Evolutionary conservation across 2,113 vertebrate species (phyloP).

Genomic region (Pionites leucogaster): DNA sequence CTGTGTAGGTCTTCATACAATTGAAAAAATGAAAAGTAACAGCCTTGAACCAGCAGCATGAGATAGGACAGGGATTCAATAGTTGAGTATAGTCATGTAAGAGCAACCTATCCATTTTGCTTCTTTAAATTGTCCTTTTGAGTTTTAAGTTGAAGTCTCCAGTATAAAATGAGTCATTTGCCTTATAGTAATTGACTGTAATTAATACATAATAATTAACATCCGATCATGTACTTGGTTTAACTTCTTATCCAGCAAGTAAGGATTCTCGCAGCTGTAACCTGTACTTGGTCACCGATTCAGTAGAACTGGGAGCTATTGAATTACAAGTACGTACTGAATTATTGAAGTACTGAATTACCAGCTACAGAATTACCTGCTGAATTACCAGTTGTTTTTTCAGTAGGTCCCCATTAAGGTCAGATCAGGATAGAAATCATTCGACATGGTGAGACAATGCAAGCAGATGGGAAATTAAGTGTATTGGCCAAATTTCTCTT

Average conservation of each 20-base stretch:
- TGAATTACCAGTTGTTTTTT: background rate
- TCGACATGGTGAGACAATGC: background rate
- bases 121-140: background rate
- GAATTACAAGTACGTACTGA: background rate
- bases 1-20: background rate
- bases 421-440: background rate
- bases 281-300: background rate
- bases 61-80: background rate
- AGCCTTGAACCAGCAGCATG: background rate
- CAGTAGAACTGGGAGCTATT: background rate
- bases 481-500: background rate
- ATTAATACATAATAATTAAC: background rate
- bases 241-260: background rate
- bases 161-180: background rate
- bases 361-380: background rate
- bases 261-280: background rate
- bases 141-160: background rate
- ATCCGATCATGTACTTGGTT: background rate
- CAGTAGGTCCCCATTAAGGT: background rate
- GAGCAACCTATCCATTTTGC: background rate
- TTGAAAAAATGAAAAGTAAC: background rate
- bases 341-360: no score
- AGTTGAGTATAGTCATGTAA: background rate
- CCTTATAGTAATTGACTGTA: background rate
- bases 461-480: background rate